phyloP scores from a whole-genome alignment of 2,797 vertebrate species.

The Chiroxiphia lanceolata region DNA sequence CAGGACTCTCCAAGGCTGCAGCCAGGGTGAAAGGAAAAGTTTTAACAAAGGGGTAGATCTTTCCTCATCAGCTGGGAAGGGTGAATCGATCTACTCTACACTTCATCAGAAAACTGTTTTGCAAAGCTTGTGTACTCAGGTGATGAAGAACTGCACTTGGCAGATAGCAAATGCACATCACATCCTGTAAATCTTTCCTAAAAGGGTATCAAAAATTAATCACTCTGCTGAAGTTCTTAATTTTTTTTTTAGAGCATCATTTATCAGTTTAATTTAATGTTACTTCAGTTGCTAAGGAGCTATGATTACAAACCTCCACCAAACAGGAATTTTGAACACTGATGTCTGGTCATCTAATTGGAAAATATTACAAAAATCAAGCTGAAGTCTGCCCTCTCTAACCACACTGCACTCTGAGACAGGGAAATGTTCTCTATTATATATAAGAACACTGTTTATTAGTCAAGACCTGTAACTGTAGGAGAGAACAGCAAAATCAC shows the following conservation, averaged over 20 bases:
- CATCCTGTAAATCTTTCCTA: constrained; percentile 60
- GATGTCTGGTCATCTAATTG: constrained; percentile 42
- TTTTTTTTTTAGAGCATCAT: constrained; percentile 53
- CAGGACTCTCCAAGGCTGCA: not conserved
- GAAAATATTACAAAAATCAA: constrained; percentile 43
- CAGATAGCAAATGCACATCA: constrained; percentile 61
- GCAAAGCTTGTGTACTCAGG: constrained; percentile 23
- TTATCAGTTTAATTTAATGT: constrained; percentile 70
- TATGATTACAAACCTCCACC: constrained; percentile 24
- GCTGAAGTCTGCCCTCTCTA: not conserved
- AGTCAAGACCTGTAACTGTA: constrained; percentile 41
- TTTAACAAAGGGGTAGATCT: constrained; percentile 21
- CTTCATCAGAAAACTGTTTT: constrained; percentile 51
- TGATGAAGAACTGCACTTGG: constrained; percentile 47
- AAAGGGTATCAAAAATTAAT: constrained; percentile 71
- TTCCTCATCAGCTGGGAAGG: not conserved
- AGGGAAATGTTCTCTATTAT: constrained; percentile 28
- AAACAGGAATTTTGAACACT: not conserved
- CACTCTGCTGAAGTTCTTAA: constrained; percentile 51
- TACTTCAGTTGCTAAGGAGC: constrained; percentile 60
- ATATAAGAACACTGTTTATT: constrained; percentile 58
- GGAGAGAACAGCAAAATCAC: constrained; percentile 54
- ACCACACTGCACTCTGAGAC: constrained; percentile 32
- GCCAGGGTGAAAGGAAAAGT: not conserved
- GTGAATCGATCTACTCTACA: constrained; percentile 8